These are phyloP conservation scores for Salminus brasiliensis DNA, from an alignment of 2,113 vertebrate genomes.

Conservation along the genomic window DNA sequence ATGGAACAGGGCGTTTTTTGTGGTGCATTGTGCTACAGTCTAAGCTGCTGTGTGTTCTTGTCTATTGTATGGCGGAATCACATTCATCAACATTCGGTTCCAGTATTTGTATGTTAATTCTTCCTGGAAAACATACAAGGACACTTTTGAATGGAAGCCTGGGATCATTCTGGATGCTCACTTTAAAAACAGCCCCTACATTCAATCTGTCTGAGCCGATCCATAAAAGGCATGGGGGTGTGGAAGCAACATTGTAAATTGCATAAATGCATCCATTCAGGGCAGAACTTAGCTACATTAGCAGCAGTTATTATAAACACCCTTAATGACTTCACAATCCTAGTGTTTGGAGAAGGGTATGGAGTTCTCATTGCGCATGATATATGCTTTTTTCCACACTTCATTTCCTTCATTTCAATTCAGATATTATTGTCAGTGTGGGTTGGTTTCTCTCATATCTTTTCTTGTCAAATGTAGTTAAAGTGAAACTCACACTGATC, in stretches of 20 bases:
- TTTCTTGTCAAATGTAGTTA: neutral
- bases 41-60: neutral
- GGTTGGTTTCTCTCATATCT: neutral
- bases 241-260: constrained; percentile 7
- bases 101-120: neutral
- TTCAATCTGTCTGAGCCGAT: neutral
- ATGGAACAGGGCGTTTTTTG: neutral
- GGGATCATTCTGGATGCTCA: neutral
- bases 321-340: neutral
- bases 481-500: no score
- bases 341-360: neutral
- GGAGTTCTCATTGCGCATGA: neutral
- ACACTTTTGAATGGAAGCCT: neutral
- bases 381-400: neutral
- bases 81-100: neutral
- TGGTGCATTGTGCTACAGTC: neutral
- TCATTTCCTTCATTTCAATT: neutral
- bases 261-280: neutral
- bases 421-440: neutral
- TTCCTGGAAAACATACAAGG: neutral
- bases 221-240: neutral
- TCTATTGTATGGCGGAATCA: neutral
- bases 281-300: constrained; percentile 2
- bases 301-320: constrained; percentile 5
- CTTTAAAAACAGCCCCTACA: neutral